Base-by-base conservation (phyloP, 2,113 vertebrate genomes). In the Murina feae region DNA sequence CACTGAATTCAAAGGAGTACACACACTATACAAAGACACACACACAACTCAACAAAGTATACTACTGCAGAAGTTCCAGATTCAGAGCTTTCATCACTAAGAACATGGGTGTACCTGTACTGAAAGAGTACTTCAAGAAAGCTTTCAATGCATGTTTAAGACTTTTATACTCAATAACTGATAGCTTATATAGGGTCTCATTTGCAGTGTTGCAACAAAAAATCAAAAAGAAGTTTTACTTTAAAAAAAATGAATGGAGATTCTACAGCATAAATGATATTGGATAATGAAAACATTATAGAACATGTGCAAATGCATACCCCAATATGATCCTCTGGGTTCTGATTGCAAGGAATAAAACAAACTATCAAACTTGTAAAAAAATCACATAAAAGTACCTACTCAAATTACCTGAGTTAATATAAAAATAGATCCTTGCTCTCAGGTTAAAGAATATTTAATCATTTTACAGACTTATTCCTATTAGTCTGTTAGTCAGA, bases 301-400 rank as follows among this genome's bases (percentile, higher is more conserved):
- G 32, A 97, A 97, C 69, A 96, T 47, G 95, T 51, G 93, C 66
- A 95, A 82, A 76, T 97, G 60, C 72, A 93, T 95, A 96, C 95
- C 96, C 97, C 89, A 94, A 2, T 5, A 94, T 11, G 65, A 76
- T 68, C 97, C 97, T 91, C 96, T 97, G 90, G 89, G 81, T 90
- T 95, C 94, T 97, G 97, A 97, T 89, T 97, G 96, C 92, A 98
- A 95, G 90, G 92, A 96, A 97, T 82, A 97, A 97, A 98, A 97
- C 84, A 98, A 96, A 98, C 82, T 97, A 96, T 97, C 95, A 96
- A 96, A 97, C 51, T 96, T 65, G 1, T 75, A 83, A 93, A 86
- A 79, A 72, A 86, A 66, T 88, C 93, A 97, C 17, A 93, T 72
- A 71, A 91, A 47, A 97, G 94, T n/a, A 51, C 79, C 66, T 96